Evolutionary conservation across 2,797 vertebrate species (phyloP).

Genomic region (Brotula barbata): DNA sequence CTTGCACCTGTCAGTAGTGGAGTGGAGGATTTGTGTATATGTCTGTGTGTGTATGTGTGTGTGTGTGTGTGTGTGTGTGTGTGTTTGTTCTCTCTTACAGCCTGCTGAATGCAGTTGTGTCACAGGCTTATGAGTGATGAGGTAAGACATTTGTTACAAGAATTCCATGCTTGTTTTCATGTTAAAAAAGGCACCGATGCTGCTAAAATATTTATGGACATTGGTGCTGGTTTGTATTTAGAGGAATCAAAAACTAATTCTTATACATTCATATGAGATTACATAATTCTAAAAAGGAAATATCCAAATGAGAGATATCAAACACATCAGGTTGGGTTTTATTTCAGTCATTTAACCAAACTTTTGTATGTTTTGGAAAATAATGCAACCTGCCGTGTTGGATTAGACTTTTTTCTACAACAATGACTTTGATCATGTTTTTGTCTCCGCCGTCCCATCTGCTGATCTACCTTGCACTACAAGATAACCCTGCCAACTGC

Average conservation of each 20-base stretch:
- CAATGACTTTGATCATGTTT: conserved; percentile 3
- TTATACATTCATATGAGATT: too few species aligned
- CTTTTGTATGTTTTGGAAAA: conserved; percentile 8
- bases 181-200: too few species aligned
- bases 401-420: not conserved
- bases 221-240: not conserved
- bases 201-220: not conserved
- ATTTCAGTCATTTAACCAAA: too few species aligned
- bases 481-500: conserved; percentile 39
- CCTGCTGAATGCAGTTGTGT: conserved; percentile 26
- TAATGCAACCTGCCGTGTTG: not conserved
- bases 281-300: too few species aligned
- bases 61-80: conserved; percentile 17
- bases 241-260: conserved; percentile 1
- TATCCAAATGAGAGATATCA: too few species aligned
- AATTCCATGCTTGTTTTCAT: conserved; percentile 25
- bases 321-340: too few species aligned
- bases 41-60: too few species aligned
- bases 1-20: conserved; percentile 51
- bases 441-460: conserved; percentile 44
- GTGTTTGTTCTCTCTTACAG: conserved; percentile 13
- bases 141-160: conserved; percentile 33
- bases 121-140: conserved; percentile 39
- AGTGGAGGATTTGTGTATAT: conserved; percentile 23
- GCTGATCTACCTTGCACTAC: conserved; percentile 35